Percentiles rank a stretch among this genome's conserved stretches.
phyloP scores from a whole-genome alignment of 2,797 vertebrate species.

The Xyrichtys novacula region DNA sequence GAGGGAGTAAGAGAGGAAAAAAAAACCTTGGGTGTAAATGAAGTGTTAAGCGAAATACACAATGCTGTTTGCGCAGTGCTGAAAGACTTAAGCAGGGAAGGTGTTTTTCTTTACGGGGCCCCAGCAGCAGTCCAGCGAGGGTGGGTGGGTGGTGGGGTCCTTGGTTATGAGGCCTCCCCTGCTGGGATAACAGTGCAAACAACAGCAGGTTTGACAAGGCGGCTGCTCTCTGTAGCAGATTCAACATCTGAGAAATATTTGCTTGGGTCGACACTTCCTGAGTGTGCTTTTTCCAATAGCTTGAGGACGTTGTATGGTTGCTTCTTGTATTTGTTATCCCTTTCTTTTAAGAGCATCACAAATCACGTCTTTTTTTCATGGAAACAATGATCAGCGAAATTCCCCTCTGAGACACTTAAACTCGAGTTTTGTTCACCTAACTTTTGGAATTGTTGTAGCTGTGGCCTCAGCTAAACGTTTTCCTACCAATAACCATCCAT shows the following conservation, averaged over 20 bases:
- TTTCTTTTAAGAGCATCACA: conserved; percentile 14
- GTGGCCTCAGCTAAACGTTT: conserved; percentile 39
- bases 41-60: conserved; percentile 87
- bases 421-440: conserved; percentile 15
- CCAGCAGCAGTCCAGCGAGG: conserved; percentile 60
- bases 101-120: conserved; percentile 76
- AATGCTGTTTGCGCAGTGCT: conserved; percentile 68
- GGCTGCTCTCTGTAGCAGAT: conserved; percentile 48
- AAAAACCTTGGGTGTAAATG: conserved; percentile 72
- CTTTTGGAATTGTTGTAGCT: conserved; percentile 20
- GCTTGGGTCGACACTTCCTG: conserved; percentile 36
- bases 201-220: conserved; percentile 66
- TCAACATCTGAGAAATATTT: conserved; percentile 55
- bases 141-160: conserved; percentile 39
- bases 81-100: conserved; percentile 67
- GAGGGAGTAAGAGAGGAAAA: conserved; percentile 4
- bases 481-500: conserved; percentile 29
- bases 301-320: conserved; percentile 4
- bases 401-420: conserved; percentile 6
- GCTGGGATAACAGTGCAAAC: conserved; percentile 71
- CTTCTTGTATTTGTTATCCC: conserved; percentile 20
- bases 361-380: conserved; percentile 31
- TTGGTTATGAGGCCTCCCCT: conserved; percentile 64
- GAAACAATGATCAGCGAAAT: conserved; percentile 19
- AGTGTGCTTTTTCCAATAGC: conserved; percentile 29